A percentile compares a stretch with the other conserved stretches of the same genome.
These are phyloP conservation scores for Bostrychus sinensis DNA, from an alignment of 2,113 vertebrate species.

Conservation along the genomic window DNA sequence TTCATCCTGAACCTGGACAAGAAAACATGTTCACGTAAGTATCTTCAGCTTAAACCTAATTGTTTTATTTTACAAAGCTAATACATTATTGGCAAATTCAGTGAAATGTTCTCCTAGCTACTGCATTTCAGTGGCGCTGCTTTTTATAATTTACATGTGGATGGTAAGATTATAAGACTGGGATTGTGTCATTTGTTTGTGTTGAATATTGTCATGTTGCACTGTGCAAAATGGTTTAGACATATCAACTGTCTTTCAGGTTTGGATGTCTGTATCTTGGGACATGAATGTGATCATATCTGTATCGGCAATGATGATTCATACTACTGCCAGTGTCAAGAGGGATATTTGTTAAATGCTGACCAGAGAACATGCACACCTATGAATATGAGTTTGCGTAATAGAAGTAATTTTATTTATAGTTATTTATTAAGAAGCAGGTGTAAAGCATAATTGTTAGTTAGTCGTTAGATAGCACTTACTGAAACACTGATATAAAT, in stretches of 20 bases:
- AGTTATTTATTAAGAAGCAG: neutral
- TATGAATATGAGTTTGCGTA: slow-evolving; percentile 20
- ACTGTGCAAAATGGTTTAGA: neutral
- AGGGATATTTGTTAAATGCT: slow-evolving; percentile 79
- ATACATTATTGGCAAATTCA: neutral
- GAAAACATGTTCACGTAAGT: slow-evolving; percentile 84
- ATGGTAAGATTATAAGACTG: neutral
- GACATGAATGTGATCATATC: slow-evolving; percentile 79
- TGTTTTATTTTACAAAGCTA: slow-evolving; percentile 3
- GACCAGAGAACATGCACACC: slow-evolving; percentile 80
- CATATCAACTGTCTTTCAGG: slow-evolving; percentile 53
- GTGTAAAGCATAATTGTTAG: neutral
- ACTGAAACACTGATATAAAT: neutral
- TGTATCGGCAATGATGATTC: slow-evolving; percentile 68
- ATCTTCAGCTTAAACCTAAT: too few relatives aligned
- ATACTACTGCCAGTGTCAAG: slow-evolving; percentile 74
- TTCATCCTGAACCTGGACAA: slow-evolving; percentile 82
- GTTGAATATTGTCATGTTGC: neutral
- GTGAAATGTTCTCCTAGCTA: neutral
- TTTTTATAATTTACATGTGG: neutral
- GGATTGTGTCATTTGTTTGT: too few relatives aligned
- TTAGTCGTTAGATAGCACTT: neutral
- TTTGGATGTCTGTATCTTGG: slow-evolving; percentile 67
- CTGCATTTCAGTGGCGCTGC: neutral
- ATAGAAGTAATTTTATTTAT: neutral